Conservation (phyloP, 2,888 invertebrate species). For the Temnothorax unifasciatus region DNA sequence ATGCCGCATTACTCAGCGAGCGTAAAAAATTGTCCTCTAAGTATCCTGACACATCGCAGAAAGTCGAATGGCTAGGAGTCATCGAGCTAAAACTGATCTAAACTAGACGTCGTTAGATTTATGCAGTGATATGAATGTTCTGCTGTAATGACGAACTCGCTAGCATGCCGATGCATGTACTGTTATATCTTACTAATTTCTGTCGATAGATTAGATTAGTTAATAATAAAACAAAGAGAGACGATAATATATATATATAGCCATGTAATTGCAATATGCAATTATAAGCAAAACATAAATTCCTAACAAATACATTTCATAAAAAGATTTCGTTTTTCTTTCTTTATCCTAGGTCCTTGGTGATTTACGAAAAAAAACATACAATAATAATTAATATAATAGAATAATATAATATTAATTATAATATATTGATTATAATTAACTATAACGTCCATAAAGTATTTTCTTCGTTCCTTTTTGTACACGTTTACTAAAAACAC, state of each 20-base stretch:
- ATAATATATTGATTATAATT: constrained; percentile 83
- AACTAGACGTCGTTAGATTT: constrained; percentile 70
- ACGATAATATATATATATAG: constrained; percentile 78
- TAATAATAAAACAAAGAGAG: constrained; percentile 81
- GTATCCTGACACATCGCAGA: constrained; percentile 60
- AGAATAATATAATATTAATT: constrained; percentile 74
- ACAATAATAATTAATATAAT: constrained; percentile 71
- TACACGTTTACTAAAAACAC: constrained; percentile 84
- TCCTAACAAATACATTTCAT: constrained; percentile 82
- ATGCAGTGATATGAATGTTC: constrained; percentile 76
- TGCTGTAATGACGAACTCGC: constrained; percentile 62
- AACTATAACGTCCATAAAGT: constrained; percentile 85
- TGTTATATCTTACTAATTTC: constrained; percentile 73
- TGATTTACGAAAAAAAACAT: constrained; percentile 77
- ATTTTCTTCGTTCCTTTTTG: constrained; percentile 82
- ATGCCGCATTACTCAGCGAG: constrained; percentile 37
- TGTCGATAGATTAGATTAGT: constrained; percentile 63
- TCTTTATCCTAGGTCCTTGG: constrained; percentile 76
- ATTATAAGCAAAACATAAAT: constrained; percentile 81
- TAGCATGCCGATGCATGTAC: constrained; percentile 64
- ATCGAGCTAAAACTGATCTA: constrained; percentile 68
- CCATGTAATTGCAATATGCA: constrained; percentile 82
- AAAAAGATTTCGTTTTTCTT: constrained; percentile 76
- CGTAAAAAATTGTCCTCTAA: constrained; percentile 46
- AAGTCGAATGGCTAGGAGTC: constrained; percentile 58